These are phyloP conservation scores for Sebastes nivosus DNA, from an alignment of 2,797 vertebrate genomes.

Conservation along the genomic window DNA sequence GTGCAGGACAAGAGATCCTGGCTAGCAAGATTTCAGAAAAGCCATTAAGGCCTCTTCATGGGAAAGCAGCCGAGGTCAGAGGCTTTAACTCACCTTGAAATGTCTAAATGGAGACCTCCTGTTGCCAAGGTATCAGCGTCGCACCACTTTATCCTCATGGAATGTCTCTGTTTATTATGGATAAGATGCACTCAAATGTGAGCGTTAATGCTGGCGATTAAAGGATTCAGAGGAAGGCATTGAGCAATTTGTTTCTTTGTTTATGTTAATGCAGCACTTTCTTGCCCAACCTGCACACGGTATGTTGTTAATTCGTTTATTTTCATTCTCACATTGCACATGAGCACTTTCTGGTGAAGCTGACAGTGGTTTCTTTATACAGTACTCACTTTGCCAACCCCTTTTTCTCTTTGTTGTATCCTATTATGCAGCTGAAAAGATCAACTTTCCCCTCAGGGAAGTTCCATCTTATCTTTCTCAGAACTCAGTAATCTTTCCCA, in stretches of 20 bases:
- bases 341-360: not conserved
- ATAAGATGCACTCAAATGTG: conserved; percentile 13
- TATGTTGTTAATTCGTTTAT: not conserved
- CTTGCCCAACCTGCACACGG: not conserved
- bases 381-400: not conserved
- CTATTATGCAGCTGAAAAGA: conserved; percentile 19
- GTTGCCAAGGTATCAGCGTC: conserved; percentile 45
- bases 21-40: not conserved
- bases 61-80: conserved; percentile 60
- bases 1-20: not conserved
- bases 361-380: not conserved
- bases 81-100: conserved; percentile 74
- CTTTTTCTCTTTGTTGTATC: conserved; percentile 10
- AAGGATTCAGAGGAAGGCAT: conserved; percentile 15
- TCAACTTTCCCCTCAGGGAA: conserved; percentile 11
- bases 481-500: conserved; percentile 59
- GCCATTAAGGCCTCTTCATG: conserved; percentile 48
- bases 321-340: not conserved
- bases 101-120: conserved; percentile 68
- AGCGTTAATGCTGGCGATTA: conserved; percentile 23
- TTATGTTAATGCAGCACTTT: conserved; percentile 3
- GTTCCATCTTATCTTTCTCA: conserved; percentile 49
- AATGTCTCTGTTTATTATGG: conserved; percentile 65
- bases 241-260: not conserved
- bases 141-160: conserved; percentile 49